Evolutionary conservation across 2,113 vertebrate species (phyloP).

Genomic region (Ariopsis seemanni): DNA sequence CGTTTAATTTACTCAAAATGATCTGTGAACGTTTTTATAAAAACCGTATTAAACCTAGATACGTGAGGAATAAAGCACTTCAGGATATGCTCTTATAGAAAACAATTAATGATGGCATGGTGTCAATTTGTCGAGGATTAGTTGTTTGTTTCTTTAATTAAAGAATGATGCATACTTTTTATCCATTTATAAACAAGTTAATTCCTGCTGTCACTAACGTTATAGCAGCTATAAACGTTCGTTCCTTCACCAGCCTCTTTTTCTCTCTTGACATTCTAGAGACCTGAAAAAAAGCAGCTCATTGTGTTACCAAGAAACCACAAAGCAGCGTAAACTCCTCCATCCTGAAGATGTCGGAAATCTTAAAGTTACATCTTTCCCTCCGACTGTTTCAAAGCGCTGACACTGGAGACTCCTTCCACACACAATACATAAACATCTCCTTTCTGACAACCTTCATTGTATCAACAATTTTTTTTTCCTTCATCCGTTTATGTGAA

Average conservation of each 20-base stretch:
- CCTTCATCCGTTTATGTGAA: background rate
- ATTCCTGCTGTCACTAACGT: background rate
- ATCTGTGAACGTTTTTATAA: background rate
- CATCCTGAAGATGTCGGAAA: background rate
- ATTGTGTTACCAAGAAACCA: background rate
- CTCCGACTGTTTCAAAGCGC: background rate
- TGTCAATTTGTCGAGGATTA: background rate
- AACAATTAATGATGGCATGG: background rate
- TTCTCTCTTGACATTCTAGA: background rate
- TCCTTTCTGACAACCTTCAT: background rate
- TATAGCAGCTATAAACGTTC: background rate
- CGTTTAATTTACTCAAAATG: background rate
- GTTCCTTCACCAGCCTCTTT: background rate
- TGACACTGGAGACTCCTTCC: background rate
- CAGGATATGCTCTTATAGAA: background rate
- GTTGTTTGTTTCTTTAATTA: background rate
- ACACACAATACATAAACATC: background rate
- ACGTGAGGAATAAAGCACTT: background rate
- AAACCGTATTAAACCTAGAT: background rate
- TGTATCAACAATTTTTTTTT: background rate
- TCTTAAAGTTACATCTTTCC: background rate
- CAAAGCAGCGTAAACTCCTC: background rate
- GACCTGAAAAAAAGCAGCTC: background rate
- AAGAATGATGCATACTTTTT: background rate
- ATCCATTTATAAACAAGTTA: background rate